Evolutionary conservation across 2,888 invertebrate species (phyloP), one percentile per base, ranked within the genome.

Genomic region (Andrena minutula): DNA sequence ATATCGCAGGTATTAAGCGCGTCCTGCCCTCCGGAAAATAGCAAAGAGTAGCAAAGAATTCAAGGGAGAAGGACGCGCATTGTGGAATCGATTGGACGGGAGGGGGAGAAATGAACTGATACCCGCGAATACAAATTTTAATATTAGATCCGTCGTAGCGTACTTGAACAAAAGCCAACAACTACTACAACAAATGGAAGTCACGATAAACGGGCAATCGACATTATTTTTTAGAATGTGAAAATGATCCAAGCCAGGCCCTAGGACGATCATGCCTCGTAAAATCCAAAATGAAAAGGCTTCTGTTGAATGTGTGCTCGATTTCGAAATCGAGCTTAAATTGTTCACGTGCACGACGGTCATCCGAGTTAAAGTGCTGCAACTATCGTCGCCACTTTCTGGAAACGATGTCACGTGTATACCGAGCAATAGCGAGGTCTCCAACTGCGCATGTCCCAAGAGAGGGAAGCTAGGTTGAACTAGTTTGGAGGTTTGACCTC

Each of bases 211-310:
- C 81, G 83, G 81, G 73, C 86, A 84, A 79, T 87, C 77, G 85
- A 87, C 84, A 83, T 73, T 90, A 89, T 89, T 90, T 89, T 90
- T 90, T 88, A 86, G 85, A 23, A 89, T 84, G 84, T 72, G 79
- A 82, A 82, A 86, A 87, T 77, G 85, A 82, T 79, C 76, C 74
- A 84, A 88, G 87, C 84, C 87, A 88, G 81, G 85, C 80, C 75
- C 83, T 80, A 77, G 84, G 82, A 86, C 81, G 88, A 87, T 89
- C 86, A 82, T 86, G 86, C 88, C 86, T 87, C 79, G 72, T 84
- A 74, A 41, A 41, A 4, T 75, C 41, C 73, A 32, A 12, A 32
- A 7, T 4, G 26, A 51, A 32, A 16, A 7, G 30, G 28, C n/a
- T 65, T 53, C 10, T 28, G 60, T 71, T 69, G 76, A 75, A 47